Base-by-base conservation (phyloP, 1,140 invertebrate genomes). In the Thaumetopoea pityocampa region DNA sequence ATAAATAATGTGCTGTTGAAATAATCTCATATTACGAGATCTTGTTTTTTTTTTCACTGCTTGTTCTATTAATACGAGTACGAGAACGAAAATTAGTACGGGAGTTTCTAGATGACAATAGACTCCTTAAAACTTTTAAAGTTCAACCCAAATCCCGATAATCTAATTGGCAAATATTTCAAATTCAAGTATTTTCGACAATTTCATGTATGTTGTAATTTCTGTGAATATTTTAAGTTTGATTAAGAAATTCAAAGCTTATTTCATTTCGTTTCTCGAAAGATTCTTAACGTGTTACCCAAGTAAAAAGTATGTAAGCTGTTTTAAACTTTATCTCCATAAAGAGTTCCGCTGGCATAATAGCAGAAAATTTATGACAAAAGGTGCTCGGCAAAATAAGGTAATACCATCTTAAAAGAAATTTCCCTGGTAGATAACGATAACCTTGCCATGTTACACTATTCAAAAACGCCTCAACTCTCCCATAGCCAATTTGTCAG, bases 401-500 rank as follows among this genome's bases (percentile, higher is more conserved):
- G 32, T 32, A 41, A 41, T 19, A 28, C 7, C 22, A 8, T 30
- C 10, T 12, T n/a, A n/a, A 8, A 10, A 14, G 24, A 41, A 22
- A 30, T 23, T 30, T 32, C 16, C 19, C 12, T 9, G 22, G 32
- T 35, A 41, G 37, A 19, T 28, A 35, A 23, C 9, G 37, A 17
- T 23, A 11, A 32, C 28, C 27, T 30, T 30, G 37, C 37, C 14
- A 6, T 20, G 37, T 30, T 12, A 24, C 12, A 41, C 32, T 41
- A 41, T 41, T 41, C 29, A 29, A 41, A 51, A 51, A 14, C 41
- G 18, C 24, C 8, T 26, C 44, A 34, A 46, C 51, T 41, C 15
- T 22, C 17, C 12, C 10, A 51, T 16, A 47, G 30, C 40, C 42
- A 56, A 60, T 60, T 60, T 50, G 43, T 47, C 37, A 47, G 41